phyloP scores from a whole-genome alignment of 1,140 invertebrate species.

The Eufriesea mexicana region DNA sequence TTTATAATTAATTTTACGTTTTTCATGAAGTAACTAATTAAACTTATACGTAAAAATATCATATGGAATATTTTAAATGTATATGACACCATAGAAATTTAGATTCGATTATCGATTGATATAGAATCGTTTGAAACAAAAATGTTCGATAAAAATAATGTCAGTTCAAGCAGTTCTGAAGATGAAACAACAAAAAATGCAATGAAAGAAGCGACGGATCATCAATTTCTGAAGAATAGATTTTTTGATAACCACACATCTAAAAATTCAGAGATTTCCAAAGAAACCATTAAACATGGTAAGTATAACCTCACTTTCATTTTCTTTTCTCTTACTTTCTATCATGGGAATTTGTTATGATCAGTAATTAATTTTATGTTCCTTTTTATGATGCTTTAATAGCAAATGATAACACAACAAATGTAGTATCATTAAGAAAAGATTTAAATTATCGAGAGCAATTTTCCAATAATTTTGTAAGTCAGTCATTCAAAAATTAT shows the following conservation, averaged over 20 bases:
- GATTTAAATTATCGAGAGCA: conserved; percentile 32
- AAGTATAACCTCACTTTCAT: conserved; percentile 29
- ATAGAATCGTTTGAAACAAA: conserved; percentile 2
- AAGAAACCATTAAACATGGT: neutral
- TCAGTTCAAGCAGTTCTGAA: conserved; percentile 58
- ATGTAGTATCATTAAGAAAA: conserved; percentile 17
- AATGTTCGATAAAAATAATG: conserved; percentile 24
- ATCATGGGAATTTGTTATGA: neutral
- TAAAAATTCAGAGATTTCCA: neutral
- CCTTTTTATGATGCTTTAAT: conserved; percentile 19
- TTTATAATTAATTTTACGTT: conserved; percentile 7
- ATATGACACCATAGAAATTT: neutral
- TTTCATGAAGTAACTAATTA: neutral
- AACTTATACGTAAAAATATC: too few species aligned
- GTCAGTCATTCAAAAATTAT: conserved; percentile 62
- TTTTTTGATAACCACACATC: neutral
- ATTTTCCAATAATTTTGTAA: conserved; percentile 67
- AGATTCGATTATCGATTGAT: conserved; percentile 18
- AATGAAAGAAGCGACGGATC: conserved; percentile 59
- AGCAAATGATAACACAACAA: neutral
- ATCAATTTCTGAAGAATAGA: conserved; percentile 51
- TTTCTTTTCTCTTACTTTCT: neutral
- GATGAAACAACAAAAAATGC: conserved; percentile 53
- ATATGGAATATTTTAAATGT: neutral
- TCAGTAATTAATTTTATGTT: neutral